Base-by-base conservation (phyloP, 2,113 vertebrate species). In the Taurulus bubalis region DNA sequence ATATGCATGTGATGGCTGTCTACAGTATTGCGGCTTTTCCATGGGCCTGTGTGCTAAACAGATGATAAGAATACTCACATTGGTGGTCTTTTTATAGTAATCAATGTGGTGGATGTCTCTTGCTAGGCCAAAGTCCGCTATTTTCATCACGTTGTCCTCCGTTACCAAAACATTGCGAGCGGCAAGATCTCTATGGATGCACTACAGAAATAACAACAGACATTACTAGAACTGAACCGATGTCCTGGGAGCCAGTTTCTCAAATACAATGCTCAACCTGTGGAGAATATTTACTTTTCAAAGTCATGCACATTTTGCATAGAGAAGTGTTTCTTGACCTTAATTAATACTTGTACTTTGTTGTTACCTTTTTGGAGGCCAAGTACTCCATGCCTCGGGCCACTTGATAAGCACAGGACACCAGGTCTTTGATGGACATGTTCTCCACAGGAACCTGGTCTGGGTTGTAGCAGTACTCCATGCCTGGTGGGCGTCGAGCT, bases 21-120 rank as follows among this genome's bases (percentile, higher is more conserved):
- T 32, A n/a, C 24, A 22, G 40, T 2, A 7, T 26, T 18, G 12
- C 4, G 18, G 6, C 9, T 14, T 6, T 30, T 10, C 34, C 2
- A 15, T 16, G 22, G 49, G 30, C 6, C 3, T 8, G 6, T 20
- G 15, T 56, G n/a, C 55, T 14, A 3, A 34, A 10, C 4, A 38
- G 55, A 38, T n/a, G n/a, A 24, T 0, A n/a, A 18, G 14, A 16
- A 9, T 6, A 91, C 97, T 96, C 88, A 99, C 98, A 0, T 99
- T 99, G 1, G 98, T 99, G 0, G 98, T 99, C 94, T 99, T 99
- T 93, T 99, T 99, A 89, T 99, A 99, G 92, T 99, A 99, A 93
- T 99, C 98, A 1, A 99, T 99, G 90, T 99, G 98, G 93, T 99
- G 98, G 89, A 99, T 98, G 86, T 99, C 98, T 0, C 98, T 95